These are phyloP conservation scores for Puma concolor DNA, from an alignment of 2,113 vertebrate genomes.

Conservation along the genomic window DNA sequence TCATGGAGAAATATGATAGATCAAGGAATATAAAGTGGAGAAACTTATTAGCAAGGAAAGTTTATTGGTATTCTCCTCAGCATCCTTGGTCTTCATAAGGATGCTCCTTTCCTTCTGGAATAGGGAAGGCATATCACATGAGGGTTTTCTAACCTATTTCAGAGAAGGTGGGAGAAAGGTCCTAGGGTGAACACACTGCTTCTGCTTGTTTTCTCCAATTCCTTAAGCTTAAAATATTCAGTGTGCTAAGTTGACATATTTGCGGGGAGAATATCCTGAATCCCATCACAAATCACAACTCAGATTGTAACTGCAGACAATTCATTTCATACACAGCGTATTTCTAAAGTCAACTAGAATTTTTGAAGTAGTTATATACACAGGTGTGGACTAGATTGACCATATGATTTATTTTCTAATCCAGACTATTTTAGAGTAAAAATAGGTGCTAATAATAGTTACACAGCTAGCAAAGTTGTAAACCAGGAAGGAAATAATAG, in stretches of 20 bases:
- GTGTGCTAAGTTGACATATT: neutral
- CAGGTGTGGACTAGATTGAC: neutral
- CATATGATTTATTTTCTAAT: neutral
- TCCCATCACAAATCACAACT: neutral
- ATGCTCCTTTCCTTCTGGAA: neutral
- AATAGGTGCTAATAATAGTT: neutral
- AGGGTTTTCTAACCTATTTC: neutral
- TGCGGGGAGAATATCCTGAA: neutral
- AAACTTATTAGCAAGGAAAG: neutral
- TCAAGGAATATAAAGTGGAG: neutral
- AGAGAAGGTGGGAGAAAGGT: neutral
- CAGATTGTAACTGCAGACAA: neutral
- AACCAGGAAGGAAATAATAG: neutral
- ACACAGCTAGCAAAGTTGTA: neutral
- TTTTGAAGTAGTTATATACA: neutral
- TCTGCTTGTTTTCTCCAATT: neutral
- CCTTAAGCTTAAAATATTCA: neutral
- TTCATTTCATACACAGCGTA: neutral
- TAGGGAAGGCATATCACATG: neutral
- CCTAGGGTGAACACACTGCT: neutral
- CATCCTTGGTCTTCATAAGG: neutral
- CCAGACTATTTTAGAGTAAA: neutral
- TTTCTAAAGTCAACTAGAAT: conserved; percentile 3
- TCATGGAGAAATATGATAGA: neutral
- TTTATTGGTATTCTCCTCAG: neutral